Conservation (phyloP, 2,113 vertebrate genomes). For the Sylvietta virens region DNA sequence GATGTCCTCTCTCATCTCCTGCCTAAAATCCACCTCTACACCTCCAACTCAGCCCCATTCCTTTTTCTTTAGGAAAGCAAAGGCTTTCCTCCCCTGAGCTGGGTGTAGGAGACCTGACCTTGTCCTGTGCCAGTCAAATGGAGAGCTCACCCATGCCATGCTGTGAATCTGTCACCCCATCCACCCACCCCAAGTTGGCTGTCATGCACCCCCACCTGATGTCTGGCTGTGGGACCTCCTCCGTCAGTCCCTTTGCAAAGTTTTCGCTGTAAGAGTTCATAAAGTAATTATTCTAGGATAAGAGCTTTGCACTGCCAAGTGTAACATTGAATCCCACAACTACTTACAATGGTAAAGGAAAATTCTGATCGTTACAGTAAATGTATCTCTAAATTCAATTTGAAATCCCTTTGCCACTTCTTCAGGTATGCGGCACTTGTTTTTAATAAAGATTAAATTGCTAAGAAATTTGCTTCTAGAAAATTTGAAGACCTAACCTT, state of each 20-base stretch:
- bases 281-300: background rate
- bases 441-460: background rate
- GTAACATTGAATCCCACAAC: background rate
- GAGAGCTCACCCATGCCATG: background rate
- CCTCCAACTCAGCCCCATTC: background rate
- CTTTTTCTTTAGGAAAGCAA: background rate
- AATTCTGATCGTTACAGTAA: background rate
- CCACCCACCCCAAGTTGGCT: accelerated
- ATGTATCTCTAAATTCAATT: background rate
- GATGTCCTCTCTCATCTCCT: background rate
- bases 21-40: background rate
- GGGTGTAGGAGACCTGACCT: background rate
- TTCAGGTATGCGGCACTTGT: background rate
- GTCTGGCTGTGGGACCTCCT: background rate
- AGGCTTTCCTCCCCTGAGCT: background rate
- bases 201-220: accelerated
- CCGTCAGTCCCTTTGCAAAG: background rate
- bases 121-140: background rate
- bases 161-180: background rate
- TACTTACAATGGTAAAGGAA: background rate
- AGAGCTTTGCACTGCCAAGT: background rate
- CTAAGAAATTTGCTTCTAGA: background rate
- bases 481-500: background rate
- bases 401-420: background rate
- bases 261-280: background rate